Percentiles rank a stretch among this genome's conserved stretches.
Evolutionary conservation across 2,113 vertebrate species (phyloP).

Genomic region (Zosterops hypoxanthus): DNA sequence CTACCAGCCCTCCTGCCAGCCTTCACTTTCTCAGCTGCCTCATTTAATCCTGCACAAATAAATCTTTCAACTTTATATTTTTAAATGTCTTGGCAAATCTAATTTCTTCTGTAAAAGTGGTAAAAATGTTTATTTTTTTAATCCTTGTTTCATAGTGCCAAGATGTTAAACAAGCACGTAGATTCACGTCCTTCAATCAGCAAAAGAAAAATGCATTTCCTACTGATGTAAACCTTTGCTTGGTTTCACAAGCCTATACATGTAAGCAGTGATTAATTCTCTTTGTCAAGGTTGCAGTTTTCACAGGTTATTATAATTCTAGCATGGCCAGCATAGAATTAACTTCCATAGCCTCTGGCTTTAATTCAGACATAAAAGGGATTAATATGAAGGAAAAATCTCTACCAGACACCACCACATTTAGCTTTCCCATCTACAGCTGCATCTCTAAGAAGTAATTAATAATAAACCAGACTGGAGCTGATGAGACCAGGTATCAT

Average conservation of each 20-base stretch:
- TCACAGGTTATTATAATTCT: slow-evolving; percentile 51
- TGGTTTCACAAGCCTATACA: not conserved
- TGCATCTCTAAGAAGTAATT: slow-evolving; percentile 5
- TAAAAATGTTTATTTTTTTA: slow-evolving; percentile 1
- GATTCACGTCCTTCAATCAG: not conserved
- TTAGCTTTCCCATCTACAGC: slow-evolving; percentile 17
- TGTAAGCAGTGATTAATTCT: slow-evolving; percentile 41
- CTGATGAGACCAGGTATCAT: not conserved
- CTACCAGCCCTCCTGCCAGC: not conserved
- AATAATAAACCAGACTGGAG: not conserved
- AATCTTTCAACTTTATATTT: slow-evolving; percentile 19
- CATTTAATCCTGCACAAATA: not conserved
- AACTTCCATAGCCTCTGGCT: slow-evolving; percentile 52
- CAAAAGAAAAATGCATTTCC: slow-evolving; percentile 31
- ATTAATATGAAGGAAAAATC: slow-evolving; percentile 48
- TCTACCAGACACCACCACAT: not conserved
- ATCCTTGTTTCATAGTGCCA: not conserved
- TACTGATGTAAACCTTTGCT: slow-evolving; percentile 41
- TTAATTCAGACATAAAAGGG: slow-evolving; percentile 61
- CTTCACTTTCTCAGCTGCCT: not conserved
- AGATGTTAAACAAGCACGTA: not conserved
- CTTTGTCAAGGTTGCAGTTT: slow-evolving; percentile 56
- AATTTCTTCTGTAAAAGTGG: not conserved
- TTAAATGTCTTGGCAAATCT: not conserved
- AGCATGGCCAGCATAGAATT: slow-evolving; percentile 40